These are phyloP conservation scores for Emydoidea blandingii DNA, from an alignment of 2,797 vertebrate species.

Conservation along the genomic window DNA sequence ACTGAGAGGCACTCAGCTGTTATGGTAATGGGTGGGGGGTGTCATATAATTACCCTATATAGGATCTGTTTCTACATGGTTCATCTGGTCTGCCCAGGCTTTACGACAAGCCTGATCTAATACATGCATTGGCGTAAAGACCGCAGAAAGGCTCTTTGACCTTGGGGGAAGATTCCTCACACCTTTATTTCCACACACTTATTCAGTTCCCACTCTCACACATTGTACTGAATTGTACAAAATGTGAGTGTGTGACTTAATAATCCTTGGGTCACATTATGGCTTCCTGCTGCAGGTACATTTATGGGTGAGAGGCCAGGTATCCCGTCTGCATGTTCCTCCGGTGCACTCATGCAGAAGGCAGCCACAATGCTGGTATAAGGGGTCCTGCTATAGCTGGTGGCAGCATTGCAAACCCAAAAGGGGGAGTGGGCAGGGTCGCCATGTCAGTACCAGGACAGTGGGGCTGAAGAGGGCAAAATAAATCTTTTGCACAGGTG, in stretches of 20 bases:
- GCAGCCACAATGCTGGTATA: background rate
- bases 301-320: background rate
- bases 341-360: background rate
- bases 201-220: rapidly evolving
- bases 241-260: background rate
- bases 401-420: background rate
- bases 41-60: rapidly evolving
- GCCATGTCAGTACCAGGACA: background rate
- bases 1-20: background rate
- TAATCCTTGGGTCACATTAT: background rate
- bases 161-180: background rate
- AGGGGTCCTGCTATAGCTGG: background rate
- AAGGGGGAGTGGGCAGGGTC: background rate
- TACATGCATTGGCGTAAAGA: background rate
- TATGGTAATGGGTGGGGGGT: background rate
- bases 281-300: rapidly evolving
- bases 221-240: background rate
- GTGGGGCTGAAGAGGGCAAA: background rate
- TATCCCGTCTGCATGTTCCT: background rate
- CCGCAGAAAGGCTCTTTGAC: background rate
- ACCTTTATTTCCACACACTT: background rate
- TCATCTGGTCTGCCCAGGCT: background rate
- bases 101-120: rapidly evolving
- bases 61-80: background rate
- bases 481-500: background rate